phyloP scores from a whole-genome alignment of 2,797 vertebrate genomes.

The Urophycis tenuis region DNA sequence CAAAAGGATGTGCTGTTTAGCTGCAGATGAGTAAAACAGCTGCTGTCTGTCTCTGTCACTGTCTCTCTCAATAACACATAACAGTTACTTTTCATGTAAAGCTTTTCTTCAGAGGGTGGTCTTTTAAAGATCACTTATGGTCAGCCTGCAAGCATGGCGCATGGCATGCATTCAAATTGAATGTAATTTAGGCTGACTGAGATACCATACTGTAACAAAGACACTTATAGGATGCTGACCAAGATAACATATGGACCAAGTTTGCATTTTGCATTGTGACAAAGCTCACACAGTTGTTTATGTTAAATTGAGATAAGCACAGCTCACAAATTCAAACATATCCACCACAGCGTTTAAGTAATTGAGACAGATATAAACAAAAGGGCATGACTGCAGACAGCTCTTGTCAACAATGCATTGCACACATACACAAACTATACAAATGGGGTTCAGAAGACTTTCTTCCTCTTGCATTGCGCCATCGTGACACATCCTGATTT shows the following conservation, averaged over 20 bases:
- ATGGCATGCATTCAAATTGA: no score
- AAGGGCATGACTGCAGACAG: background rate
- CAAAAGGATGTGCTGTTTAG: background rate
- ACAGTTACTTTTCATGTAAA: no score
- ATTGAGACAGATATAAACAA: background rate
- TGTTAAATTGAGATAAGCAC: background rate
- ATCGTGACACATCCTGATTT: no score
- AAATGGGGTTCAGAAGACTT: background rate
- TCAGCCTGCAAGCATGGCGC: background rate
- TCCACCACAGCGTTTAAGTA: background rate
- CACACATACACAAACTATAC: no score
- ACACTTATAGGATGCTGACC: background rate
- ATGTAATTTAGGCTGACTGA: no score
- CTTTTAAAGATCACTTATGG: background rate
- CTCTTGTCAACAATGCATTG: background rate
- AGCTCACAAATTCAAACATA: background rate
- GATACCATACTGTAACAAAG: no score
- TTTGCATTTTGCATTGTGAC: background rate
- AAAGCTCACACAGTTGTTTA: background rate
- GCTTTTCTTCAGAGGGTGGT: background rate
- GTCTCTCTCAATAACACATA: background rate
- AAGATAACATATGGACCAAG: no score
- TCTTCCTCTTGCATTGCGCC: background rate
- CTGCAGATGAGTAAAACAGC: constrained; percentile 4
- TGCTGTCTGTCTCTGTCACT: background rate